These are phyloP conservation scores for Hemitrygon akajei DNA, from an alignment of 2,797 vertebrate species.

Conservation along the genomic window DNA sequence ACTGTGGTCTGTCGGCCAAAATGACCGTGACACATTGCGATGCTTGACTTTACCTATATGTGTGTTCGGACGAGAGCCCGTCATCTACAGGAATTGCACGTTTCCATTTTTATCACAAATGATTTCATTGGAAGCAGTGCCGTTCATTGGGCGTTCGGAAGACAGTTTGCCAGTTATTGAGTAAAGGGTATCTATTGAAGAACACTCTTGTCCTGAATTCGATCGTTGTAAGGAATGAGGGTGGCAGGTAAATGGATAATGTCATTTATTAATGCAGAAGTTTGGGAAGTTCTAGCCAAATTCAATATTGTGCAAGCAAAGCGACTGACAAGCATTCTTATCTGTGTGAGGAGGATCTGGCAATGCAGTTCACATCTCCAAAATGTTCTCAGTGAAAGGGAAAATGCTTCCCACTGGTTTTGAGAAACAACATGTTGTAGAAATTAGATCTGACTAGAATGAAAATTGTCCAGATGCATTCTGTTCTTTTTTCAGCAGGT, in stretches of 20 bases:
- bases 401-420: not conserved
- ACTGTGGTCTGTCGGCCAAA: not conserved
- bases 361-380: not conserved
- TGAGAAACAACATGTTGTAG: not conserved
- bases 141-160: not conserved
- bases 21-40: not conserved
- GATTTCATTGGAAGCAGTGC: not conserved
- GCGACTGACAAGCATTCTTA: not conserved
- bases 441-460: not conserved
- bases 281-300: constrained; percentile 18
- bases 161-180: not conserved
- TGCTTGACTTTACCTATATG: not conserved
- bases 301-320: not conserved
- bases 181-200: not conserved
- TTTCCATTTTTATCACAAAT: not conserved
- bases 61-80: not conserved
- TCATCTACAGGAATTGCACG: not conserved
- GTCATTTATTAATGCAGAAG: not conserved
- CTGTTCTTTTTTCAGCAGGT: not conserved
- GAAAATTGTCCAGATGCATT: not conserved
- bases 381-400: not conserved
- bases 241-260: not conserved
- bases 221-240: not conserved
- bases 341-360: not conserved
- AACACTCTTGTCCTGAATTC: not conserved